Conservation (phyloP, 2,888 invertebrate species). For the Catonia carolina region DNA sequence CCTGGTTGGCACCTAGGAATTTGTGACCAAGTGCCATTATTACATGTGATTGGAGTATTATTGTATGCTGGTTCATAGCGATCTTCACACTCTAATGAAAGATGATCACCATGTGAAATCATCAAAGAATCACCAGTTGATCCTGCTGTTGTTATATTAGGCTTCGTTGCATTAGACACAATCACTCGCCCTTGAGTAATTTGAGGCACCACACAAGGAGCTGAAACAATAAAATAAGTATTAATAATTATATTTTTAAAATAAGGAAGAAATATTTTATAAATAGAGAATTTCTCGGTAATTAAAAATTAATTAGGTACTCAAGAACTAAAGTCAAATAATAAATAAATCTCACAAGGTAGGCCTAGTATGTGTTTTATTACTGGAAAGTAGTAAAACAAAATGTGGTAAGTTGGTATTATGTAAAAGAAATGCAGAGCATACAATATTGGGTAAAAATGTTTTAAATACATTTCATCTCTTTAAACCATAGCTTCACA, state of each 20-base stretch:
- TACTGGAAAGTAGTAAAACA: no score
- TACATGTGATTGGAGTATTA: constrained; percentile 71
- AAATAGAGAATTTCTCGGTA: no score
- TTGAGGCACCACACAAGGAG: constrained; percentile 89
- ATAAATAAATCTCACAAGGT: no score
- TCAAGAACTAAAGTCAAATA: no score
- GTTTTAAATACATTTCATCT: no score
- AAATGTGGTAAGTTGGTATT: no score
- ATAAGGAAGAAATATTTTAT: not conserved
- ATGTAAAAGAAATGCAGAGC: no score
- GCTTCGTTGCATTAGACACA: constrained; percentile 50
- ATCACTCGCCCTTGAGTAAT: constrained; percentile 70
- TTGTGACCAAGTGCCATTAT: constrained; percentile 93
- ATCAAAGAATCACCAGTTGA: constrained; percentile 39
- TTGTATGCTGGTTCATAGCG: constrained; percentile 77
- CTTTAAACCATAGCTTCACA: no score
- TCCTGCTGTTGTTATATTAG: constrained; percentile 26
- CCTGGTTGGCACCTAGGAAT: constrained; percentile 77
- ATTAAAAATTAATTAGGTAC: no score
- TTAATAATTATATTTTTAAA: no score
- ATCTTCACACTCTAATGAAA: constrained; percentile 71
- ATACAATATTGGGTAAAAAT: no score
- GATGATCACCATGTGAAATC: constrained; percentile 62
- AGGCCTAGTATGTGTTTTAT: no score
- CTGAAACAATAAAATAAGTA: constrained; percentile 54